Base-by-base conservation (phyloP, 2,888 invertebrate genomes). In the Pogonocherus hispidulus region DNA sequence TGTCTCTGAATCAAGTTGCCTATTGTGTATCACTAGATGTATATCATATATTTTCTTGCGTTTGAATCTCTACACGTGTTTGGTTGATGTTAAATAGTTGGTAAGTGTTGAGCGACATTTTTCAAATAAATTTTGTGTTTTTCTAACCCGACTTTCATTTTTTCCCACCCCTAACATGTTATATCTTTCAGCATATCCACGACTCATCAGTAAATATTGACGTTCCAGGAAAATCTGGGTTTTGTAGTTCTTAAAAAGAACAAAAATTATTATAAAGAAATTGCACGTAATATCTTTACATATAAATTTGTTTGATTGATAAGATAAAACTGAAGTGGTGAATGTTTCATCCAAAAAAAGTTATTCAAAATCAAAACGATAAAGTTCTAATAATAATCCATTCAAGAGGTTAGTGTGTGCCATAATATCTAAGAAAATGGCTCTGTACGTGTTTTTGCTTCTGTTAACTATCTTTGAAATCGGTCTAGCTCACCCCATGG, bases 51-150 rank as follows among this genome's bases (percentile, higher is more conserved):
- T 49, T 62, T 62, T 51, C 37, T 49, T 18, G 32, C 51, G 32
- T 62, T 37, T 37, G 20, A 27, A 51, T 62, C 32, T 46, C 16
- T 59, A 47, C 27, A 23, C n/a, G 14, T 47, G 46, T 59, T 8
- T 37, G 2, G 19, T 19, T 59, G 47, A 47, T 59, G 59, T 62
- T 62, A 62, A 51, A 37, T 62, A 62, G 62, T 62, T 18, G 5
- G 35, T 62, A 62, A 62, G 62, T 19, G 62, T 62, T 62, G 37
- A 49, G 4, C 55, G n/a, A 37, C 0, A 27, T 32, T 54, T 60
- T 51, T 27, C 32, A 6, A 62, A 22, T 62, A 62, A 51, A 62
- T 62, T 47, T 37, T 51, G 62, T 62, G 62, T 62, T 62, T 62
- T 51, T 19, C n/a, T 35, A 60, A 2, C 2, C 23, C n/a, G 23